Evolutionary conservation across 2,888 invertebrate genomes (phyloP).

Genomic region (Erebia ligea): DNA sequence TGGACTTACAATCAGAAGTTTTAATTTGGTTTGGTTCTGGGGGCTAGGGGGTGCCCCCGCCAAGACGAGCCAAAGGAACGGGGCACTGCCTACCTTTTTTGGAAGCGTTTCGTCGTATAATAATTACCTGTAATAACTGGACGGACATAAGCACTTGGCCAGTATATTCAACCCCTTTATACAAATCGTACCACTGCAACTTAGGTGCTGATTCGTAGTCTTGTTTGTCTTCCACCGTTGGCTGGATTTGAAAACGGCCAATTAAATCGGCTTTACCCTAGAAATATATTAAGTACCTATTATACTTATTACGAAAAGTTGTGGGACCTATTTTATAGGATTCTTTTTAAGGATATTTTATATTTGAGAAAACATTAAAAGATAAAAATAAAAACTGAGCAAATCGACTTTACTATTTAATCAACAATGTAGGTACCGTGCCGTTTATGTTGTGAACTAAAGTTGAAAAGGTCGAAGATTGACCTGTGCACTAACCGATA

Average conservation of each 20-base stretch:
- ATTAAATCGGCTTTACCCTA: constrained; percentile 58
- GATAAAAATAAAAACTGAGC: no score
- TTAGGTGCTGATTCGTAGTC: constrained; percentile 62
- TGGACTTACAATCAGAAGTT: no score
- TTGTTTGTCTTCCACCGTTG: constrained; percentile 51
- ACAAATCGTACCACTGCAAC: constrained; percentile 75
- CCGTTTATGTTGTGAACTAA: background rate
- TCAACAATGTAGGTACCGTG: background rate
- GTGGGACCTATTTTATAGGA: no score
- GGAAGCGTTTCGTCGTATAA: background rate
- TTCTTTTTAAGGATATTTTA: no score
- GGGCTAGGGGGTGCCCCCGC: no score
- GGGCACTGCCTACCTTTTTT: background rate
- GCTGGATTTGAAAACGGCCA: constrained; percentile 56
- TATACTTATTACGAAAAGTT: no score
- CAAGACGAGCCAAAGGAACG: no score
- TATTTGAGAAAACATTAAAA: no score
- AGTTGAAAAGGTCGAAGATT: constrained; percentile 17
- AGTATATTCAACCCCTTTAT: constrained; percentile 57
- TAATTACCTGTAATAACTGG: constrained; percentile 64
- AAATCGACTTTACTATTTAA: no score
- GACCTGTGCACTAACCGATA: constrained; percentile 47
- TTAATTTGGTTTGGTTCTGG: no score
- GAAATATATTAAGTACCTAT: background rate
- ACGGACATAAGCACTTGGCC: constrained; percentile 79